These are phyloP conservation scores for Halcyon smyrnensis DNA, from an alignment of 2,797 vertebrate genomes.

Conservation along the genomic window DNA sequence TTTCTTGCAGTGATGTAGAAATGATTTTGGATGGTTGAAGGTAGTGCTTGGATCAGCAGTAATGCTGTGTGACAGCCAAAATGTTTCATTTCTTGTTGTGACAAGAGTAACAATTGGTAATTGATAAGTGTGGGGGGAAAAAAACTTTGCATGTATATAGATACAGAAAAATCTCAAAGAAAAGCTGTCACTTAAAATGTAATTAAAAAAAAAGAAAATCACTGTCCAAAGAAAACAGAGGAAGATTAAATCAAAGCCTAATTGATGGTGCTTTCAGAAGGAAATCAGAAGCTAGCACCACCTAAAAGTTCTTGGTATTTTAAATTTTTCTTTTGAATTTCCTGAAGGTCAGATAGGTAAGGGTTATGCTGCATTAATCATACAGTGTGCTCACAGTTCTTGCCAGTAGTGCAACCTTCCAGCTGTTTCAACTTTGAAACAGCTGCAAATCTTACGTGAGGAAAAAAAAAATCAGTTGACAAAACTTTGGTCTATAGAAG, in stretches of 20 bases:
- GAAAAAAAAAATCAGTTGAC: neutral
- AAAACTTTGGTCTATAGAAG: neutral
- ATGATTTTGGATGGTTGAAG: neutral
- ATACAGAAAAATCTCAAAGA: neutral
- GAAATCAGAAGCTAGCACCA: neutral
- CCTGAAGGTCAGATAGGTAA: neutral
- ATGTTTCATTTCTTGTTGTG: conserved; percentile 35
- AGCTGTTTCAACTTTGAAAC: conserved; percentile 43
- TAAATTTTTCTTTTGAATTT: neutral
- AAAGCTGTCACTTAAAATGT: neutral
- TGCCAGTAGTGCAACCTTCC: neutral
- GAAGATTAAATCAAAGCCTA: conserved; percentile 2
- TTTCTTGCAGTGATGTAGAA: neutral
- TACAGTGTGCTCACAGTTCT: neutral
- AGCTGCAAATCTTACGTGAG: neutral
- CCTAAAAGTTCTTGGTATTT: neutral
- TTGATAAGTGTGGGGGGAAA: neutral
- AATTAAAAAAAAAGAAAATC: neutral
- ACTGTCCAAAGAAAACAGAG: neutral
- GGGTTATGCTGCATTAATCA: neutral
- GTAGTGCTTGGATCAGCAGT: conserved; percentile 2
- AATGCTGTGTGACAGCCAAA: conserved; percentile 6
- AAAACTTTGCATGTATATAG: neutral
- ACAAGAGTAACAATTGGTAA: conserved; percentile 19
- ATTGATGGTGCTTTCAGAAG: neutral